phyloP scores from a whole-genome alignment of 2,113 vertebrate genomes.

The Dryoscopus gambensis region DNA sequence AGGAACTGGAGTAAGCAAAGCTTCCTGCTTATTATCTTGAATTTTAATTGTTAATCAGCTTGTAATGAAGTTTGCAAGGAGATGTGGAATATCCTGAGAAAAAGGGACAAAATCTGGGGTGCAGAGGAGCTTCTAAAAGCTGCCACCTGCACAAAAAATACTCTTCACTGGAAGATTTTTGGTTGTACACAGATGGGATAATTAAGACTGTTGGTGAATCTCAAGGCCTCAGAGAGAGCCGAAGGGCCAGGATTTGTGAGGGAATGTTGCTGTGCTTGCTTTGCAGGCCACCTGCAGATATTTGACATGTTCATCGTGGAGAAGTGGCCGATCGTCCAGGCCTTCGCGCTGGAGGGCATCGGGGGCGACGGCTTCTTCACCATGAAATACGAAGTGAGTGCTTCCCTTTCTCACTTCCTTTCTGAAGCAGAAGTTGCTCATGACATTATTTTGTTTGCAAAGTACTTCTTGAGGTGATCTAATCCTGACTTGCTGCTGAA shows the following conservation, averaged over 20 bases:
- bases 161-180: accelerated
- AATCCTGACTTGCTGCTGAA: neutral
- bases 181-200: too few species aligned
- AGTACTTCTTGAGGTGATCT: neutral
- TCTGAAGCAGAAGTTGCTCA: neutral
- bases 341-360: constrained; percentile 94
- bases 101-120: accelerated
- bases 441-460: neutral
- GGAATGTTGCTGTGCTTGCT: neutral
- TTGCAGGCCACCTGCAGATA: constrained; percentile 88
- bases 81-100: neutral
- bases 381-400: constrained; percentile 89
- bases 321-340: constrained; percentile 96
- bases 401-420: accelerated
- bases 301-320: constrained; percentile 97
- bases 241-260: neutral
- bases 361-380: constrained; percentile 96
- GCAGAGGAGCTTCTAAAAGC: neutral
- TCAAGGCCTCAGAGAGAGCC: neutral
- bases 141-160: accelerated
- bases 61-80: neutral
- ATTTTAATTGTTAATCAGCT: neutral
- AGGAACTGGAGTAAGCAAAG: neutral
- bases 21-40: neutral
- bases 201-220: neutral